A percentile compares a stretch with the other conserved stretches of the same genome.
Evolutionary conservation across 2,113 vertebrate genomes (phyloP).

Genomic region (Prunella himalayana): DNA sequence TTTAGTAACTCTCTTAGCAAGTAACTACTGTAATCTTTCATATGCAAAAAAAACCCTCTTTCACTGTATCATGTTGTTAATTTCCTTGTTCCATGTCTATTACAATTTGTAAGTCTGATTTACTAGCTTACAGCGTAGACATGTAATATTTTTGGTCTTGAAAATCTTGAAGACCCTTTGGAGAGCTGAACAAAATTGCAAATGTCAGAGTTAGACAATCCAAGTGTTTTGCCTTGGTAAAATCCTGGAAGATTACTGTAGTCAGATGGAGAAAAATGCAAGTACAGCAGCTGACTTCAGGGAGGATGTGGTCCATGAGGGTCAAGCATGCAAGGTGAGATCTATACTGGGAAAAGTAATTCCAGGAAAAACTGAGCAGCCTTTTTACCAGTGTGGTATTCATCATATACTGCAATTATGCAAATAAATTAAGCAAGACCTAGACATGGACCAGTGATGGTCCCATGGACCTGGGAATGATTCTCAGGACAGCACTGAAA

Average conservation of each 20-base stretch:
- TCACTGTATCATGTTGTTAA: not conserved
- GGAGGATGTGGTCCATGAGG: not conserved
- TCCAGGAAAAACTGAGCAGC: not conserved
- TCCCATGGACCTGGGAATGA: not conserved
- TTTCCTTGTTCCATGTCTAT: not conserved
- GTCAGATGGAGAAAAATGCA: not conserved
- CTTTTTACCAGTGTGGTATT: not conserved
- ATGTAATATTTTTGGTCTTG: not conserved
- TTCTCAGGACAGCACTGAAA: not conserved
- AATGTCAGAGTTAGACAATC: not conserved
- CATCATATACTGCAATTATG: not conserved
- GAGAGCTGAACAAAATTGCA: not conserved
- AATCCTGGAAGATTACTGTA: not conserved
- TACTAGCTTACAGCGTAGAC: not conserved
- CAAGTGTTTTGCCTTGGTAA: not conserved
- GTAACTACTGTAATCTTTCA: not conserved
- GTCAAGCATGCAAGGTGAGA: not conserved
- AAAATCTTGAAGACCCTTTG: not conserved
- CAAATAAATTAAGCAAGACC: not conserved
- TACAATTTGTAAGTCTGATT: not conserved
- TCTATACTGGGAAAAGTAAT: not conserved
- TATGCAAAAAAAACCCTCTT: accelerated
- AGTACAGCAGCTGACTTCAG: not conserved
- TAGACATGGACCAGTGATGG: not conserved
- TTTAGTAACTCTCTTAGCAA: not conserved